Conservation (phyloP, 92 coral and sea anemone species). For the Phenganax marumi region DNA sequence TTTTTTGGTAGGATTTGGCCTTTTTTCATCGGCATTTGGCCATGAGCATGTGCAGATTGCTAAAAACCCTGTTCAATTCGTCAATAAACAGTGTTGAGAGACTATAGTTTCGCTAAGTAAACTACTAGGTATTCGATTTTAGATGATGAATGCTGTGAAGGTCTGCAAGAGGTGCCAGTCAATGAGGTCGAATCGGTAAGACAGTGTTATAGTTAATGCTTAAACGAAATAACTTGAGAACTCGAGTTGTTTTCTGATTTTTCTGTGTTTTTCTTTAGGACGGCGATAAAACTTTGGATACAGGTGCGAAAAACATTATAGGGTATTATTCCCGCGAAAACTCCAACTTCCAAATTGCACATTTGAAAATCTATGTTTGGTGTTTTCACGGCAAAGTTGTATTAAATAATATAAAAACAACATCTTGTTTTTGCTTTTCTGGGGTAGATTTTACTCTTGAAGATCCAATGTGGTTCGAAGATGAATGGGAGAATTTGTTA, state of each 20-base stretch:
- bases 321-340: not conserved
- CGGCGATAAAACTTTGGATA: not conserved
- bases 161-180: constrained; percentile 34
- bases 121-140: not conserved
- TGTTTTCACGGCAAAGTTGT: too few species aligned
- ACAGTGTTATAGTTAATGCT: not conserved
- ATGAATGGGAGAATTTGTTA: not conserved
- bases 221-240: too few species aligned
- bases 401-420: too few species aligned
- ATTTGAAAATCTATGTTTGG: not conserved
- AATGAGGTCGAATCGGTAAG: not conserved
- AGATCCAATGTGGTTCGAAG: constrained; percentile 39
- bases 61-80: too few species aligned
- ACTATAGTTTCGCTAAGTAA: not conserved
- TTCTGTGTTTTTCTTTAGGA: not conserved
- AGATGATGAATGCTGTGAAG: constrained; percentile 1
- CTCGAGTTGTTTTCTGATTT: not conserved
- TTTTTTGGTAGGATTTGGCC: too few species aligned
- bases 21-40: too few species aligned
- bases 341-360: not conserved
- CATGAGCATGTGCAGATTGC: too few species aligned
- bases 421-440: not conserved
- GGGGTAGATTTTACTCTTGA: not conserved
- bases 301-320: not conserved
- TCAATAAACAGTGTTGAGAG: too few species aligned